These are phyloP conservation scores for Acanthurus leucopareius DNA, from an alignment of 2,797 vertebrate species.

Conservation along the genomic window DNA sequence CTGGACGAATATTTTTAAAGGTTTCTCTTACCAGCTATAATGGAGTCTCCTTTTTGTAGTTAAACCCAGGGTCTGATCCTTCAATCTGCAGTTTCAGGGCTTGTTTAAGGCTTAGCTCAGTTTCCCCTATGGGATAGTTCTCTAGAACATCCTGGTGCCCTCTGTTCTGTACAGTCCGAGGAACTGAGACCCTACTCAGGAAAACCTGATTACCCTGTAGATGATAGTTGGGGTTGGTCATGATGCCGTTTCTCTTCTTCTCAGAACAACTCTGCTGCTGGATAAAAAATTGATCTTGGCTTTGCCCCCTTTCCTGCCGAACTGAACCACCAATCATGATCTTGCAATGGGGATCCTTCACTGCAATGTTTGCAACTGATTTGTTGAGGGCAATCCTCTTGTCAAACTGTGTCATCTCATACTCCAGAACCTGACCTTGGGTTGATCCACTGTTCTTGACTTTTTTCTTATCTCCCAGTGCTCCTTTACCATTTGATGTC, in stretches of 20 bases:
- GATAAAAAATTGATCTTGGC: slow-evolving; percentile 92
- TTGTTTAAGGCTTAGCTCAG: slow-evolving; percentile 98
- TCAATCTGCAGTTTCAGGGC: slow-evolving; percentile 98
- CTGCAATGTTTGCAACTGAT: slow-evolving; percentile 84
- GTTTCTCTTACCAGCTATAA: slow-evolving; percentile 91
- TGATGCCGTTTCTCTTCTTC: slow-evolving; percentile 96
- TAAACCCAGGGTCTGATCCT: slow-evolving; percentile 94
- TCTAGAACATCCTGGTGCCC: slow-evolving; percentile 95
- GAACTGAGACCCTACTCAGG: slow-evolving; percentile 93
- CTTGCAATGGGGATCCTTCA: slow-evolving; percentile 92
- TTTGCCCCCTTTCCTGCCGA: slow-evolving; percentile 89
- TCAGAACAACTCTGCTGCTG: slow-evolving; percentile 93
- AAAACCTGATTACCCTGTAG: slow-evolving; percentile 97
- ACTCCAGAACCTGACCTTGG: slow-evolving; percentile 94
- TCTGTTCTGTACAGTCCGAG: slow-evolving; percentile 89
- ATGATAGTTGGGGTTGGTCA: slow-evolving; percentile 99
- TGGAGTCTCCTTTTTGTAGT: slow-evolving; percentile 99
- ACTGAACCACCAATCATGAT: slow-evolving; percentile 87
- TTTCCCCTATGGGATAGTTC: slow-evolving; percentile 93
- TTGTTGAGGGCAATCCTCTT: slow-evolving; percentile 91
- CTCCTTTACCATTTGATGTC: slow-evolving; percentile 87
- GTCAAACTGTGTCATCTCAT: slow-evolving; percentile 98
- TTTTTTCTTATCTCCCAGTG: slow-evolving; percentile 90
- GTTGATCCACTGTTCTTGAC: slow-evolving; percentile 87
- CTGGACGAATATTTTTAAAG: slow-evolving; percentile 29